Base-by-base conservation (phyloP, 1,140 invertebrate genomes). In the Drosophila burlai region DNA sequence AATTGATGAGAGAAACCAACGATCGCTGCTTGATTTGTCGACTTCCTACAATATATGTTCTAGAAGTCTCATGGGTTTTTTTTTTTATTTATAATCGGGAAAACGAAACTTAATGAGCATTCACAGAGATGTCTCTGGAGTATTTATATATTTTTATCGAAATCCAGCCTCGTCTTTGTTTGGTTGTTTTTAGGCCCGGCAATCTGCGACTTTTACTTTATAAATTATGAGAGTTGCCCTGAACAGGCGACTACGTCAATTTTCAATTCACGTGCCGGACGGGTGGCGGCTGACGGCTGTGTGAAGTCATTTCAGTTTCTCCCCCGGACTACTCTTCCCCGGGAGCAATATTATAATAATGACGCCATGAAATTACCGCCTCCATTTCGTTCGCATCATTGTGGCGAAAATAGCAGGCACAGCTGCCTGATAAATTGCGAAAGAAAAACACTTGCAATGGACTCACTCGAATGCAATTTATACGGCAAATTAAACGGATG, bases 341-440 rank as follows among this genome's bases (percentile, higher is more conserved):
- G 58, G 69, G 18, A 16, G 63, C 42, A 40, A 54, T 45, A 63
- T 29, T 54, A 63, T 76, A 68, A 55, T 55, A 75, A 68, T 63
- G 64, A 58, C 69, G 61, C 59, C 50, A 76, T 80, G 47, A 49
- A 71, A 60, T 74, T 63, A 67, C 50, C 60, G 72, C 73, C 71
- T 61, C 18, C 26, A 38, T 34, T 29, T 21, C 58, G 38, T 68
- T 80, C 42, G 63, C 67, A 63, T 54, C 47, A 67, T 73, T 61
- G 55, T 47, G 71, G 55, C 67, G 43, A 50, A 73, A 62, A 76
- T 60, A 76, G 36, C 31, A 76, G 34, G 34, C 54, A 38, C 63
- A 73, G 69, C 42, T 40, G 43, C 72, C 72, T 76, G 74, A 76
- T 76, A 75, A 69, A 61, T 63, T 73, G 57, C 63, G 43, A 58